A percentile compares a stretch with the other conserved stretches of the same genome.
phyloP scores from a whole-genome alignment of 2,113 vertebrate species.

The Channa argus region DNA sequence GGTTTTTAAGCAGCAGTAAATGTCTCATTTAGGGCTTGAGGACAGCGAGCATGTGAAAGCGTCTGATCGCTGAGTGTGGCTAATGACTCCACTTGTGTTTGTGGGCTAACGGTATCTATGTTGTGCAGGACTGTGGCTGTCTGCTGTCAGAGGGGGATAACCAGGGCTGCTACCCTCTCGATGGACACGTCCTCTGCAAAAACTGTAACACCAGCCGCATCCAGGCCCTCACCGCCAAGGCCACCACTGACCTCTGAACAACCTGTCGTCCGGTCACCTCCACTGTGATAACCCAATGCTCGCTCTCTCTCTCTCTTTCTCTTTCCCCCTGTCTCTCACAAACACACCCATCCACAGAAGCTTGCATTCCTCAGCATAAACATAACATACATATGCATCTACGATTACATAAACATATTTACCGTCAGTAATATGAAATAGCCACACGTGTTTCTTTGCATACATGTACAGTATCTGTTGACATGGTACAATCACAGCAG shows the following conservation, averaged over 20 bases:
- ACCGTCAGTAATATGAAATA: constrained; percentile 26
- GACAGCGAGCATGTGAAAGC: constrained; percentile 7
- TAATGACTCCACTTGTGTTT: constrained; percentile 36
- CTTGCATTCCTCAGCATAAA: constrained; percentile 44
- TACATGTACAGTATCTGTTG: constrained; percentile 13
- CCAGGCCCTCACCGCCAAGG: constrained; percentile 95
- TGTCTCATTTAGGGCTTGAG: constrained; percentile 11
- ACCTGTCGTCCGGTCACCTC: constrained; percentile 36
- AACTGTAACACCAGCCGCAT: constrained; percentile 95
- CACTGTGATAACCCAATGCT: constrained; percentile 53
- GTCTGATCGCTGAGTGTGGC: constrained; percentile 21
- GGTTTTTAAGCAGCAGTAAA: constrained; percentile 25
- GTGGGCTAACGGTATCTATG: constrained; percentile 64
- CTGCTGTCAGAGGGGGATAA: constrained; percentile 97
- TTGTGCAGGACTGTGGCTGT: constrained; percentile 90
- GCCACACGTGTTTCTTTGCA: constrained; percentile 34
- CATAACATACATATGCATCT: constrained; percentile 9
- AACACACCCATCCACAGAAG: constrained; percentile 44
- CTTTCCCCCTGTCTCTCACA: constrained; percentile 19
- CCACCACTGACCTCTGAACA: constrained; percentile 96
- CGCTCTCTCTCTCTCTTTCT: constrained; percentile 9
- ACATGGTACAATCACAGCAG: constrained; percentile 50
- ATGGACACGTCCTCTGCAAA: constrained; percentile 98
- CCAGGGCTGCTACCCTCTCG: constrained; percentile 98
- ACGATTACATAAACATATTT: constrained; percentile 19